These are phyloP conservation scores for Valencia hispanica DNA, from an alignment of 2,797 vertebrate genomes.

Conservation along the genomic window DNA sequence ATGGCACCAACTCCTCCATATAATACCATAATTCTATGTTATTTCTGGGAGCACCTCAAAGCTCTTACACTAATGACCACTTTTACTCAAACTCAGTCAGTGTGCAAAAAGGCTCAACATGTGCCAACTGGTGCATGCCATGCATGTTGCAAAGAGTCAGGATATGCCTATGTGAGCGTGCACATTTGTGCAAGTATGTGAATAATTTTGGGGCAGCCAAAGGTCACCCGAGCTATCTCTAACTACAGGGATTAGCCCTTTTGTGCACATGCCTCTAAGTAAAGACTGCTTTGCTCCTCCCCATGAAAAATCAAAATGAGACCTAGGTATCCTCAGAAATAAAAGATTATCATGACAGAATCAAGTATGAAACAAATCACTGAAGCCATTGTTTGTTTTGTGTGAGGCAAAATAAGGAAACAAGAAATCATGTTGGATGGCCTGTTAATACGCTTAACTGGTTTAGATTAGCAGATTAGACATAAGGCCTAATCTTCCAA, in stretches of 20 bases:
- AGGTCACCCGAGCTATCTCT: conserved; percentile 48
- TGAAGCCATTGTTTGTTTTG: conserved; percentile 19
- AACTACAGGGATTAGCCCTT: conserved; percentile 38
- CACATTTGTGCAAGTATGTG: conserved; percentile 53
- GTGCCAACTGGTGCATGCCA: conserved; percentile 52
- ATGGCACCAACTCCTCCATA: conserved; percentile 55
- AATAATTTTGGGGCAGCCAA: conserved; percentile 33
- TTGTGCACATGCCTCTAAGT: conserved; percentile 25
- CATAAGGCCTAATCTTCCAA: conserved; percentile 62
- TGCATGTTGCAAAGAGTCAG: conserved; percentile 26
- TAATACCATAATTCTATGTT: conserved; percentile 76
- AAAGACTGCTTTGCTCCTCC: neutral
- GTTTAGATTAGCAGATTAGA: conserved; percentile 74
- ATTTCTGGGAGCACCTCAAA: conserved; percentile 71
- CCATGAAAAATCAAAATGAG: conserved; percentile 4
- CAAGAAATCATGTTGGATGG: conserved; percentile 44
- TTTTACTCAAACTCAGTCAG: conserved; percentile 54
- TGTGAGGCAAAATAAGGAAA: conserved; percentile 31
- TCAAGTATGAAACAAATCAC: conserved; percentile 18
- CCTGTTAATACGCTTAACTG: conserved; percentile 67
- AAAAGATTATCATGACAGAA: conserved; percentile 1
- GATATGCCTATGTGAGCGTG: conserved; percentile 31
- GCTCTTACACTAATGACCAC: conserved; percentile 71
- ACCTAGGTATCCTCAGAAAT: neutral
- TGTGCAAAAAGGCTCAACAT: conserved; percentile 42